A percentile compares a stretch with the other conserved stretches of the same genome.
These are phyloP conservation scores for Micrastur ruficollis DNA, from an alignment of 2,797 vertebrate species.

Conservation along the genomic window DNA sequence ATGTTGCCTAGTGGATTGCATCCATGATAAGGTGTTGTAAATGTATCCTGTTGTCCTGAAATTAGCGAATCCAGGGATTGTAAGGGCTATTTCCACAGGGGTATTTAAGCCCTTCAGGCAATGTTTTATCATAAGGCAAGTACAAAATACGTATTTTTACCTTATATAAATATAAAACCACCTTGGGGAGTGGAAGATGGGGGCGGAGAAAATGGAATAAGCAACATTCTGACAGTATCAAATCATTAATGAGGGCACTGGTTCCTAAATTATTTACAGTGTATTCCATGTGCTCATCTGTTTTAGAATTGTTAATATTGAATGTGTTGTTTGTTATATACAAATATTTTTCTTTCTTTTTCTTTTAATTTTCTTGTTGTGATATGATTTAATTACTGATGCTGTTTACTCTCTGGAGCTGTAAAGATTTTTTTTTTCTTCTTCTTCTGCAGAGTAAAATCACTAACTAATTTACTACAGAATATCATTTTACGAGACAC, in stretches of 20 bases:
- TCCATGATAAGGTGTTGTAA: neutral
- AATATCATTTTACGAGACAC: neutral
- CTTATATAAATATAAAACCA: neutral
- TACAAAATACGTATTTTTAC: neutral
- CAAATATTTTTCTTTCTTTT: neutral
- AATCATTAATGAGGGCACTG: conserved; percentile 56
- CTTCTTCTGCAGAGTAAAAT: neutral
- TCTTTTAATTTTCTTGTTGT: neutral
- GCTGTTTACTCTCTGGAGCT: neutral
- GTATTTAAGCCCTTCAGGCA: neutral
- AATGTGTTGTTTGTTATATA: conserved; percentile 8
- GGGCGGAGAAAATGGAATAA: neutral
- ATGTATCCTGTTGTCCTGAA: neutral
- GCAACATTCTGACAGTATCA: conserved; percentile 36
- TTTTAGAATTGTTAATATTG: conserved; percentile 46
- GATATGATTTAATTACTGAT: neutral
- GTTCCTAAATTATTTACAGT: conserved; percentile 58
- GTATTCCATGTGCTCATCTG: conserved; percentile 36
- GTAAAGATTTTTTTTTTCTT: neutral
- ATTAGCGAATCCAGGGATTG: neutral
- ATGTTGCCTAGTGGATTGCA: conserved; percentile 40
- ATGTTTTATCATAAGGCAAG: neutral
- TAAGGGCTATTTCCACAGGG: neutral
- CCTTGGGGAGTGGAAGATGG: neutral
- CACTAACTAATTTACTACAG: neutral